A percentile compares a stretch with the other conserved stretches of the same genome.
These are phyloP conservation scores for Drosophila formosana DNA, from an alignment of 2,888 invertebrate genomes.

Conservation along the genomic window DNA sequence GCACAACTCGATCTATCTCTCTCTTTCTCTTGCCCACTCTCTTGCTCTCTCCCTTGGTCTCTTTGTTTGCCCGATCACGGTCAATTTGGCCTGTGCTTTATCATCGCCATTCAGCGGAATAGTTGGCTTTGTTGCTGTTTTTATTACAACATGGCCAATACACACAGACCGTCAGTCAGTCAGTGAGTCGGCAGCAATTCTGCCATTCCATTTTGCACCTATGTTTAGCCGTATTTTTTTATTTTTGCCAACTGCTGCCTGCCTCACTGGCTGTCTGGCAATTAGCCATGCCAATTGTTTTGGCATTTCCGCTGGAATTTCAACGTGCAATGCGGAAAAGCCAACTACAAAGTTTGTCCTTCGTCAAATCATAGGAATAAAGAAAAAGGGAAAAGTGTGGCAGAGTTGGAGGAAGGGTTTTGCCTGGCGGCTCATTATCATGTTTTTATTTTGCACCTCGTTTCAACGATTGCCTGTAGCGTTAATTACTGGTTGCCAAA, in stretches of 20 bases:
- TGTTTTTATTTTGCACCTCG: slow-evolving; percentile 46
- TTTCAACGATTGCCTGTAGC: slow-evolving; percentile 31
- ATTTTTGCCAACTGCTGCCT: slow-evolving; percentile 33
- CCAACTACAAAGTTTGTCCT: slow-evolving; percentile 60
- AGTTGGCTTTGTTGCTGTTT: slow-evolving; percentile 23
- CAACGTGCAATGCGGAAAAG: slow-evolving; percentile 47
- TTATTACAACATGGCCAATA: slow-evolving; percentile 52
- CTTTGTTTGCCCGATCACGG: slow-evolving; percentile 39
- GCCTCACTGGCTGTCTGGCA: slow-evolving; percentile 56
- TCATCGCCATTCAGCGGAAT: slow-evolving; percentile 29
- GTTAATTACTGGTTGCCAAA: slow-evolving; percentile 62
- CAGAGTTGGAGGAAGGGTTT: slow-evolving; percentile 14
- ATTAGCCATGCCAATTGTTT: slow-evolving; percentile 64
- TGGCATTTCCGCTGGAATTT: slow-evolving; percentile 74
- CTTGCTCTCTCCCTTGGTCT: slow-evolving; percentile 1
- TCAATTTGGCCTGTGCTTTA: slow-evolving; percentile 58
- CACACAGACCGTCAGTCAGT: slow-evolving; percentile 11
- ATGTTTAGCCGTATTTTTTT: slow-evolving; percentile 12
- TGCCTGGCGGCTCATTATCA: slow-evolving; percentile 53
- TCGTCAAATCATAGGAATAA: slow-evolving; percentile 19
- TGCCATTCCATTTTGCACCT: slow-evolving; percentile 65
- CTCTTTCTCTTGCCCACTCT: not conserved
- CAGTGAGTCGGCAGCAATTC: slow-evolving; percentile 25
- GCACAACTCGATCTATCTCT: not conserved
- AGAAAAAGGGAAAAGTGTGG: not conserved